Conservation (phyloP, 2,113 vertebrate species). For the Galbula dea region DNA sequence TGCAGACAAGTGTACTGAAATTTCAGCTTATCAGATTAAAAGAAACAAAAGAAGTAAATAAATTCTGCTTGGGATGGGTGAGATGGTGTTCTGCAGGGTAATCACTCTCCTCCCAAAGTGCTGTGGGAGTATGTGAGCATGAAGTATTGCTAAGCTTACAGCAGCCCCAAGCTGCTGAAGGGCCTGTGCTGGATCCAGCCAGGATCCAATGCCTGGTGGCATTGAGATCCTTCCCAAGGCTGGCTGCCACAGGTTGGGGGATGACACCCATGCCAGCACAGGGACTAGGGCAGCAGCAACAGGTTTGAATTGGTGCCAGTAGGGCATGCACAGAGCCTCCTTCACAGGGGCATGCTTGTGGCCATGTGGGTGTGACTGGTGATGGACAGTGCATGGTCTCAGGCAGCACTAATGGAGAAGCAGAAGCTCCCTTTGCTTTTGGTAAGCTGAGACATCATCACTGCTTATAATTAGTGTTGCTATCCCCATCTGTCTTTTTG, state of each 20-base stretch:
- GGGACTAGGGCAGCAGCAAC: not conserved
- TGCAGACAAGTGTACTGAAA: constrained; percentile 18
- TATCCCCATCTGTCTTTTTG: not conserved
- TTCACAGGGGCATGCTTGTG: not conserved
- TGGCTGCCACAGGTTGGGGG: too few relatives aligned
- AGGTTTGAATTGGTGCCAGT: not conserved
- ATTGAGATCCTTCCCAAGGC: not conserved
- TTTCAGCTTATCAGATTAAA: constrained; percentile 38
- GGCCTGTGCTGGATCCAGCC: not conserved
- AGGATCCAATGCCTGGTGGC: not conserved
- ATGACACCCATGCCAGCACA: accelerated
- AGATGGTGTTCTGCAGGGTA: not conserved
- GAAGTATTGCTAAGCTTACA: not conserved
- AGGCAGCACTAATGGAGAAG: not conserved
- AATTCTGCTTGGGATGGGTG: not conserved
- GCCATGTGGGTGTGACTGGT: accelerated
- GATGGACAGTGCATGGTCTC: accelerated
- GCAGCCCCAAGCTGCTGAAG: not conserved
- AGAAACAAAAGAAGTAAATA: not conserved
- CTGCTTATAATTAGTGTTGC: not conserved
- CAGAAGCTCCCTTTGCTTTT: not conserved
- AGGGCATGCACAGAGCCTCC: not conserved
- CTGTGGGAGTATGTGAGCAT: not conserved
- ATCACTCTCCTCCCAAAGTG: not conserved
- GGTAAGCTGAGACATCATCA: not conserved